These are phyloP conservation scores for Exocentrus adspersus DNA, from an alignment of 2,888 invertebrate species.

Conservation along the genomic window DNA sequence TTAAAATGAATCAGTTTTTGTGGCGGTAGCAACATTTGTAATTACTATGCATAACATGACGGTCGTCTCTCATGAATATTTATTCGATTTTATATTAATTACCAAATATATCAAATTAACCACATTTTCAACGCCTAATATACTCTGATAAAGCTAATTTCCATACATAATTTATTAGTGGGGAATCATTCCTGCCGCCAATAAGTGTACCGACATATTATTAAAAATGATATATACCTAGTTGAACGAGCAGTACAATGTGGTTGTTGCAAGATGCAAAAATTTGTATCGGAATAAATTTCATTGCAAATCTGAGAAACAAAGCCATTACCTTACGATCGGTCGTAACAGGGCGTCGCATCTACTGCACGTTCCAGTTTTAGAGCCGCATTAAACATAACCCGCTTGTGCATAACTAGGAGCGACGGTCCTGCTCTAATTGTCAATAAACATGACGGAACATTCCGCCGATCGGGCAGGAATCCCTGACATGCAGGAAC, in stretches of 20 bases:
- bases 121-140: not conserved
- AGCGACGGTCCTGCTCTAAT: slow-evolving; percentile 41
- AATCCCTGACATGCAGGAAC: slow-evolving; percentile 30
- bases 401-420: slow-evolving; percentile 29
- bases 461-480: slow-evolving; percentile 36
- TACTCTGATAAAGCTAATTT: not conserved
- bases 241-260: too few relatives aligned
- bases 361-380: slow-evolving; percentile 15
- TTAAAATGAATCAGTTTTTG: not conserved
- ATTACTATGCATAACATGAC: not conserved
- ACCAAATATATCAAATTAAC: not conserved
- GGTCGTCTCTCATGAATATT: not conserved
- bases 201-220: too few relatives aligned
- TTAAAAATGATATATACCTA: not conserved
- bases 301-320: too few relatives aligned
- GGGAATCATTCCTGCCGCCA: not conserved
- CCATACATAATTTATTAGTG: not conserved
- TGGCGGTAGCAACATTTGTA: not conserved
- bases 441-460: slow-evolving; percentile 45
- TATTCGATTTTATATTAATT: not conserved
- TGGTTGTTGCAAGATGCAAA: too few relatives aligned
- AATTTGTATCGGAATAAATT: too few relatives aligned
- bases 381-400: slow-evolving; percentile 39
- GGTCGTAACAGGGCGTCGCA: not conserved
- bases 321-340: not conserved